Conservation (phyloP, 2,797 vertebrate species). For the Takifugu ocellatus region DNA sequence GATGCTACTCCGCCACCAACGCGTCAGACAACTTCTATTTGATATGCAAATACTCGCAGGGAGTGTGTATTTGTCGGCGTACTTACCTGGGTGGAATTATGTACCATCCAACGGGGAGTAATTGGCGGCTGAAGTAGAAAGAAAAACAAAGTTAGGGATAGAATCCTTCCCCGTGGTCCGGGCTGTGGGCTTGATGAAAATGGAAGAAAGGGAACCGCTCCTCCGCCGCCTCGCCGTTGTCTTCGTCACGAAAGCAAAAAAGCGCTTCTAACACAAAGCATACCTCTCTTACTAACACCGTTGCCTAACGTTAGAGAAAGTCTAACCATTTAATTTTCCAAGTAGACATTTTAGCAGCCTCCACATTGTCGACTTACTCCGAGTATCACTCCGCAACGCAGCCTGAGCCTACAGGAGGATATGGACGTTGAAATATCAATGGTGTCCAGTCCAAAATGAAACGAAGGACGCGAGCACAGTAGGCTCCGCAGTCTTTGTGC, state of each 20-base stretch:
- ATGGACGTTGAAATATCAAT: slow-evolving; percentile 68
- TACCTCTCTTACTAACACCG: slow-evolving; percentile 51
- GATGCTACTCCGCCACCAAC: slow-evolving; percentile 35
- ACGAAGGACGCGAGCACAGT: slow-evolving; percentile 13
- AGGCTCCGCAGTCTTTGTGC: neutral
- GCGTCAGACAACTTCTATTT: slow-evolving; percentile 10
- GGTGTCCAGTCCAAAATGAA: slow-evolving; percentile 74
- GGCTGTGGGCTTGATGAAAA: slow-evolving; percentile 65
- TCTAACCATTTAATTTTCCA: slow-evolving; percentile 77
- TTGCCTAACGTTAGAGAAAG: slow-evolving; percentile 59
- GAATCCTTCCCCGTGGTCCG: slow-evolving; percentile 75
- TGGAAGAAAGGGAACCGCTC: slow-evolving; percentile 50
- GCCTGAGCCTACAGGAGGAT: slow-evolving; percentile 62
- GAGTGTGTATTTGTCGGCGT: slow-evolving; percentile 1
- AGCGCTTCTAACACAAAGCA: slow-evolving; percentile 38
- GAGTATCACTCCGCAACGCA: slow-evolving; percentile 78
- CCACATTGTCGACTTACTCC: slow-evolving; percentile 77
- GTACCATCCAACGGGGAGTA: slow-evolving; percentile 72
- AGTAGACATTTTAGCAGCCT: slow-evolving; percentile 85
- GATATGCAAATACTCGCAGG: neutral
- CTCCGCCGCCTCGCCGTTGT: slow-evolving; percentile 34
- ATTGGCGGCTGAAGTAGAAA: slow-evolving; percentile 52
- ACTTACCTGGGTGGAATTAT: slow-evolving; percentile 70
- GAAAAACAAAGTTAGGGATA: slow-evolving; percentile 80
- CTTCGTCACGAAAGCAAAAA: slow-evolving; percentile 55